A percentile compares a stretch with the other conserved stretches of the same genome.
These are phyloP conservation scores for Pegoplata infirma DNA, from an alignment of 2,888 invertebrate genomes.

Conservation along the genomic window DNA sequence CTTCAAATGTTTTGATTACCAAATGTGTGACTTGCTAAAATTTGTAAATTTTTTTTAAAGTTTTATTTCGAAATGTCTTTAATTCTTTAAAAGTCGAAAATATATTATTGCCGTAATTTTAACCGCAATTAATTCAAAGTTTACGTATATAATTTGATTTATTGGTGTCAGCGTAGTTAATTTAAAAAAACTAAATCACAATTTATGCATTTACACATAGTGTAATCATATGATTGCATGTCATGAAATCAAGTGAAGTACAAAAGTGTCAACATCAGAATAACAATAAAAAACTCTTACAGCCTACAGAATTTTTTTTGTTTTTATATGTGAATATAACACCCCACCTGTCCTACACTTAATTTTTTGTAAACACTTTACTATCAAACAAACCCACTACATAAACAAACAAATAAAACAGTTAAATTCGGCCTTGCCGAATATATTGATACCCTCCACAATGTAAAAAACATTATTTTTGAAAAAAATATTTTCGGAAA, in stretches of 20 bases:
- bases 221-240: constrained; percentile 11
- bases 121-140: constrained; percentile 21
- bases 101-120: no score
- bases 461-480: no score
- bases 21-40: no score
- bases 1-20: no score
- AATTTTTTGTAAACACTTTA: constrained; percentile 8
- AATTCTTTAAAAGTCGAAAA: no score
- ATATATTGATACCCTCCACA: no score
- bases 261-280: constrained; percentile 22
- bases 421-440: no score
- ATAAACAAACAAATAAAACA: no score
- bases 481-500: no score
- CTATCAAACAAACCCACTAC: constrained; percentile 34
- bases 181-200: constrained; percentile 25
- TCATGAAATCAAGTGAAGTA: constrained; percentile 23
- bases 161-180: constrained; percentile 36
- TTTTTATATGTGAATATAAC: constrained; percentile 31
- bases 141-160: constrained; percentile 28
- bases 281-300: constrained; percentile 15
- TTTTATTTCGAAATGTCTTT: no score
- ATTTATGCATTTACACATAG: neutral
- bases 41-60: no score
- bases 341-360: constrained; percentile 44
- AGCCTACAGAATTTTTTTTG: constrained; percentile 34